These are phyloP conservation scores for Pachypsylla venusta DNA, from an alignment of 1,140 invertebrate genomes.

Conservation along the genomic window DNA sequence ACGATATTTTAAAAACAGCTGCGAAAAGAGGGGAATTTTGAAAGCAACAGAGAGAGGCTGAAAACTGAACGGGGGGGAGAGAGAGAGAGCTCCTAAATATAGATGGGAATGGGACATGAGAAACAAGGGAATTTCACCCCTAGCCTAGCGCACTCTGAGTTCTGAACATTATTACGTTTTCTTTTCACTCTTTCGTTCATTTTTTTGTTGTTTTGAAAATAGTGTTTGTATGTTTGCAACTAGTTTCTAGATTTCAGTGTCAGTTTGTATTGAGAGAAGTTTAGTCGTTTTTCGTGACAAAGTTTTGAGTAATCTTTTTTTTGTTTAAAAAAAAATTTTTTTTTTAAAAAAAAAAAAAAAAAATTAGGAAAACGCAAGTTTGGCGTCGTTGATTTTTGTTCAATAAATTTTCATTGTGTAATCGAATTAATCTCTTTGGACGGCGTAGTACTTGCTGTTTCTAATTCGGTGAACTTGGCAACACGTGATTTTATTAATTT, in stretches of 20 bases:
- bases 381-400: too few relatives aligned
- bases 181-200: neutral
- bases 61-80: constrained; percentile 6
- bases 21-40: constrained; percentile 8
- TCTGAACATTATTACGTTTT: neutral
- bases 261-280: neutral
- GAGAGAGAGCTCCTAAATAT: constrained; percentile 8
- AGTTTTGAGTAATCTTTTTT: too few relatives aligned
- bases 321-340: neutral
- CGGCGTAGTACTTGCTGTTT: too few relatives aligned
- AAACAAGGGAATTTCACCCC: constrained; percentile 5
- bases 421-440: too few relatives aligned
- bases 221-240: constrained; percentile 6
- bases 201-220: constrained; percentile 3
- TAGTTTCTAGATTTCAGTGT: neutral
- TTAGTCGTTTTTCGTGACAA: neutral
- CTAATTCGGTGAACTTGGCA: too few relatives aligned
- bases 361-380: neutral
- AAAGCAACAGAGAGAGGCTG: constrained; percentile 8
- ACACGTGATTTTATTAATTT: too few relatives aligned
- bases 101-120: too few relatives aligned
- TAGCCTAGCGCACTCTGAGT: constrained; percentile 5
- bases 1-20: constrained; percentile 5
- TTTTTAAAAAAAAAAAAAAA: too few relatives aligned
- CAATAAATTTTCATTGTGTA: too few relatives aligned